Percentiles rank a stretch among this genome's conserved stretches.
phyloP scores from a whole-genome alignment of 2,797 vertebrate species.

The Myotis myotis region DNA sequence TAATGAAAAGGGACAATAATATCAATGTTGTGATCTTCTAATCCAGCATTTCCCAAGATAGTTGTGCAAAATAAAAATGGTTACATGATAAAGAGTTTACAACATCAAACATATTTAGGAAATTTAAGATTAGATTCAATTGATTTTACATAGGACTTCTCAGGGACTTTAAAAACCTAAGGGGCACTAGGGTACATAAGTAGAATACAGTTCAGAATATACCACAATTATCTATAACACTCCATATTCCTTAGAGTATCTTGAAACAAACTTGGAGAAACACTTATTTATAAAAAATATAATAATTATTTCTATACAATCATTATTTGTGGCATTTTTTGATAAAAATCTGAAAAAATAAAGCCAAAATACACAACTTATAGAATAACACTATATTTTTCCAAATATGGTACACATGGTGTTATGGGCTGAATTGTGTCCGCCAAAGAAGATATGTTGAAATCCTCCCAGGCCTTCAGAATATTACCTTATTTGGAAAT shows the following conservation, averaged over 20 bases:
- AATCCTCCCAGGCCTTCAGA: not conserved
- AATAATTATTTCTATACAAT: not conserved
- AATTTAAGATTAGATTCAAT: not conserved
- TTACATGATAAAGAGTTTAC: not conserved
- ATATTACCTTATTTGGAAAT: not conserved
- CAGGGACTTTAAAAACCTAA: not conserved
- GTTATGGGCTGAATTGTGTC: not conserved
- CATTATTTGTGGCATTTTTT: not conserved
- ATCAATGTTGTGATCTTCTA: not conserved
- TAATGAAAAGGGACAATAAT: not conserved
- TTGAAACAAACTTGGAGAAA: not conserved
- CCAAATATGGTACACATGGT: not conserved
- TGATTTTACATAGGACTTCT: not conserved
- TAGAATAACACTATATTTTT: not conserved
- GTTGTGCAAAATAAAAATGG: not conserved
- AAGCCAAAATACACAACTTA: not conserved
- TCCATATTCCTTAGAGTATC: not conserved
- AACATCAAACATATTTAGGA: not conserved
- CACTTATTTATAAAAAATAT: not conserved
- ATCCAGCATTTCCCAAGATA: not conserved
- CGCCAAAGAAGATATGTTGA: not conserved
- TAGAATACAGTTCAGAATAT: not conserved
- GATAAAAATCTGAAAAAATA: not conserved
- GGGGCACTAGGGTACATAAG: not conserved
- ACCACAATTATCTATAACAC: not conserved